These are phyloP conservation scores for Tringa solitaria DNA, from an alignment of 2,113 vertebrate genomes.

Conservation along the genomic window DNA sequence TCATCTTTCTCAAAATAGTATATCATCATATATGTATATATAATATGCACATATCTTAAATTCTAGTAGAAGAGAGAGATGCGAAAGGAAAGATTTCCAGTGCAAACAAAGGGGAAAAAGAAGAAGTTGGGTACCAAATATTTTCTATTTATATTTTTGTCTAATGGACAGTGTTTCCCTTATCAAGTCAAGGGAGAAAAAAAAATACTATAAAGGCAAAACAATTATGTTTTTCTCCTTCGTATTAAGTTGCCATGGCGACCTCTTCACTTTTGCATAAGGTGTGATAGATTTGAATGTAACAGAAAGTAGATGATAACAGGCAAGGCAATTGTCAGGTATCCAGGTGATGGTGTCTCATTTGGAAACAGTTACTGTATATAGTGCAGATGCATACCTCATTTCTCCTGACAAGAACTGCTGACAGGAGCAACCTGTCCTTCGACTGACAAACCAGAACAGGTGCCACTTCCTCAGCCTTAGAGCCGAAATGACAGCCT, in stretches of 20 bases:
- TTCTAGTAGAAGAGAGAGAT: background rate
- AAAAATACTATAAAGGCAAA: background rate
- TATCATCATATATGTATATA: background rate
- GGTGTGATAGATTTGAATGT: constrained; percentile 10
- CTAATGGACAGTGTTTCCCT: background rate
- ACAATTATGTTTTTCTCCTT: background rate
- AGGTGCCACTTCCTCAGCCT: background rate
- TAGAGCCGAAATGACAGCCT: background rate
- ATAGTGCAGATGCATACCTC: background rate
- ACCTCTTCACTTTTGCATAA: constrained; percentile 17
- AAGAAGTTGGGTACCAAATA: background rate
- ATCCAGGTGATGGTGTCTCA: background rate
- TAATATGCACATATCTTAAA: background rate
- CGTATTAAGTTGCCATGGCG: background rate
- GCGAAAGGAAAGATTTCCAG: background rate
- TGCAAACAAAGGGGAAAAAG: background rate
- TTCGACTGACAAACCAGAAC: background rate
- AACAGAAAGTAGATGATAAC: background rate
- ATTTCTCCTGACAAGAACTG: background rate
- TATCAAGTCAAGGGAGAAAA: background rate
- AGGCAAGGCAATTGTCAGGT: constrained; percentile 25
- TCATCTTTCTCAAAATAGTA: background rate
- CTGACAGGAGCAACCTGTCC: constrained; percentile 24
- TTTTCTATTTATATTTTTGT: background rate
- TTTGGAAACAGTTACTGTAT: constrained; percentile 26